A percentile compares a stretch with the other conserved stretches of the same genome.
These are phyloP conservation scores for Mustelus asterias DNA, from an alignment of 2,113 vertebrate genomes.

Conservation along the genomic window DNA sequence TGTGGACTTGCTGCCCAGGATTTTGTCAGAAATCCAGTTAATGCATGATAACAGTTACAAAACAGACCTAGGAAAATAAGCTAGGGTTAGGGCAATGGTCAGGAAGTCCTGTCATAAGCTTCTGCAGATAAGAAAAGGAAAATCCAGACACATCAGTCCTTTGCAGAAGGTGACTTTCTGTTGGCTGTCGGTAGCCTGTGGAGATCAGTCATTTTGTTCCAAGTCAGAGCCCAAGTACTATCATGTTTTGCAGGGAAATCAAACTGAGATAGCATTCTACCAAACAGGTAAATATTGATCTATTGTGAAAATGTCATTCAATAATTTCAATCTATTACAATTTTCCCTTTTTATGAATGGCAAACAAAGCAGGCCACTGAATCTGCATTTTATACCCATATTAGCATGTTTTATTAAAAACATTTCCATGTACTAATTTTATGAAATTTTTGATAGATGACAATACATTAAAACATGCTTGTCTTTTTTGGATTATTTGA, in stretches of 20 bases:
- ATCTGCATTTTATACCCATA: no score
- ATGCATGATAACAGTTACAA: no score
- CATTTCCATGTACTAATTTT: no score
- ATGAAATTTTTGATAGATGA: no score
- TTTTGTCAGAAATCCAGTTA: no score
- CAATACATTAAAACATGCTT: no score
- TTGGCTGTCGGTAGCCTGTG: background rate
- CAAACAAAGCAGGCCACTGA: no score
- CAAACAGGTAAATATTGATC: background rate
- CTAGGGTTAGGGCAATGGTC: background rate
- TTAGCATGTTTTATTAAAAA: no score
- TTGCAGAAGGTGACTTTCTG: background rate
- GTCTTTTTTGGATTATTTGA: no score
- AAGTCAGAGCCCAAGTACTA: background rate
- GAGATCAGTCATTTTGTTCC: background rate
- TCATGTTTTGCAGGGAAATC: background rate
- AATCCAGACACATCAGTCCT: background rate
- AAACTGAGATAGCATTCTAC: background rate
- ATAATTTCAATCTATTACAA: background rate
- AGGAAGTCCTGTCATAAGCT: background rate
- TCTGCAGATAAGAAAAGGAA: background rate
- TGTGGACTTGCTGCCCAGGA: no score
- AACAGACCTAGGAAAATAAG: background rate
- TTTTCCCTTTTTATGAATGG: no score
- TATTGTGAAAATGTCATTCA: background rate